Base-by-base conservation (phyloP, 1,140 invertebrate species). In the Drosophila pruinosa region DNA sequence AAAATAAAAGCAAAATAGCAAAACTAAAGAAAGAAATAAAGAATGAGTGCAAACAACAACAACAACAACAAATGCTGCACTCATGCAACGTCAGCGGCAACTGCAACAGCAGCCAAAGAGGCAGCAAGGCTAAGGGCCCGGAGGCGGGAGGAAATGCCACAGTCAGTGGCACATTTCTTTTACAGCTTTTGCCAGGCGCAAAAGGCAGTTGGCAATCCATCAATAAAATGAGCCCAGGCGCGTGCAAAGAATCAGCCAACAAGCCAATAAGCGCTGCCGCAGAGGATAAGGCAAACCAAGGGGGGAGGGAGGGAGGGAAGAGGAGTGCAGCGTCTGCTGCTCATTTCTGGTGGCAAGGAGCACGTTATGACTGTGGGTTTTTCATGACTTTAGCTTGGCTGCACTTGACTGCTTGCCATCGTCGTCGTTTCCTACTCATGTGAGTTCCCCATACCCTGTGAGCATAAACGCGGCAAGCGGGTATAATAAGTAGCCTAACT, bases 351-450 rank as follows among this genome's bases (percentile, higher is more conserved):
- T 58, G 41, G 41, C 54, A 36, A 67, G 34, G 15, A 43, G 71
- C 63, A 75, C 67, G 50, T 77, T 74, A 88, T 72, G 74, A 45
- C 70, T 52, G 74, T 81, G 73, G 77, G 72, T 86, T 88, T 88
- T 86, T 71, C 74, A 81, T 72, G 76, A 83, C 72, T 85, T 65
- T 65, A 64, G 63, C 80, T 80, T 72, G 76, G 80, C 80, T 85
- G 80, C 81, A 86, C 77, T 85, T 86, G 80, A 58, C 69, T 85
- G 65, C 79, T 22, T 22, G 69, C 45, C 41, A 34, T 8, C 17
- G 10, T 8, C 17, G 10, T 15, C 17, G 14, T 31, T 50, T 48
- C 15, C 43, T 19, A 24, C 62, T 43, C 53, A 58, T 56, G 34
- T 71, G 62, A 45, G 58, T 15, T 7, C 1, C 4, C 21, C 21